Conservation (phyloP, 2,797 vertebrate genomes). For the Aeoliscus strigatus region DNA sequence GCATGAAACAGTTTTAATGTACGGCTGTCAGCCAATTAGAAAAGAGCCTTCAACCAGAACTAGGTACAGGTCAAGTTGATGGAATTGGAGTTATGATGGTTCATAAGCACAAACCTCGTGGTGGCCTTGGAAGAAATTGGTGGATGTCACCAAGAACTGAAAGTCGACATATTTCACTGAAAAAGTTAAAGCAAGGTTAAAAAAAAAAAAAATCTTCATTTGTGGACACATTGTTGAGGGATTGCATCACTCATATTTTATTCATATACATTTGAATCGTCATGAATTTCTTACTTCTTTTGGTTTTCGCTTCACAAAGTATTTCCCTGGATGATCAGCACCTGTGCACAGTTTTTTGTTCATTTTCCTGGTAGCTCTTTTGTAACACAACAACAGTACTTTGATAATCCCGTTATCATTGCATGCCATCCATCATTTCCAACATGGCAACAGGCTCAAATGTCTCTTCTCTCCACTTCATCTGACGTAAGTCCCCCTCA, state of each 20-base stretch:
- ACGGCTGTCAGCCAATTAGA: too few species aligned
- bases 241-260: neutral
- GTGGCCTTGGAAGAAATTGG: too few species aligned
- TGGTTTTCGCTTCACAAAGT: slow-evolving; percentile 14
- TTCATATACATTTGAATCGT: neutral
- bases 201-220: too few species aligned
- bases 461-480: slow-evolving; percentile 16
- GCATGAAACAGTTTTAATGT: too few species aligned
- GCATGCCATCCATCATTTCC: slow-evolving; percentile 29
- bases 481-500: slow-evolving; percentile 32
- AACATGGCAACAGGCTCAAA: slow-evolving; percentile 23
- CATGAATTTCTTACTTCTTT: neutral
- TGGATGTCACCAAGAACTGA: too few species aligned
- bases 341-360: slow-evolving; percentile 8
- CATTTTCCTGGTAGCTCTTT: neutral
- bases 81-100: too few species aligned
- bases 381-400: slow-evolving; percentile 12
- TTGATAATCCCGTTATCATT: slow-evolving; percentile 23
- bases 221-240: too few species aligned
- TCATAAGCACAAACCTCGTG: too few species aligned
- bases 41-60: too few species aligned
- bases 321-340: neutral
- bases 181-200: too few species aligned
- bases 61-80: too few species aligned
- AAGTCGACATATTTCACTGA: too few species aligned